These are phyloP conservation scores for Psilopsiagon aymara DNA, from an alignment of 2,113 vertebrate genomes.

Conservation along the genomic window DNA sequence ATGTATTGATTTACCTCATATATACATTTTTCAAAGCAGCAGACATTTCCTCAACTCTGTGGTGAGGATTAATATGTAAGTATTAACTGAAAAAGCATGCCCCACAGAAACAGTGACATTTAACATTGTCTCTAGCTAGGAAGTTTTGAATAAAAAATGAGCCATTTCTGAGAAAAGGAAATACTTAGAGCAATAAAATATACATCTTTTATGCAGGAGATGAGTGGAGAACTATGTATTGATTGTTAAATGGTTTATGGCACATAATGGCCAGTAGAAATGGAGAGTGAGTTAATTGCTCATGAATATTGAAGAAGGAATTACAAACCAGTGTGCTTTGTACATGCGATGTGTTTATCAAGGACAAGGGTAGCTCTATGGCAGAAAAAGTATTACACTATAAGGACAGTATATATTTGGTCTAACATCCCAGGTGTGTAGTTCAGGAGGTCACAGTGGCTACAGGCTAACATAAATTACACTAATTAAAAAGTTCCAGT, in stretches of 20 bases:
- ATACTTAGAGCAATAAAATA: slow-evolving; percentile 23
- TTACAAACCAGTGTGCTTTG: not conserved
- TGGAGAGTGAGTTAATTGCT: not conserved
- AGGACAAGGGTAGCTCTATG: not conserved
- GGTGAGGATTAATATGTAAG: not conserved
- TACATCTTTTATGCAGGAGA: not conserved
- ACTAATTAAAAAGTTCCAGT: not conserved
- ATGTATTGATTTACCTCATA: not conserved
- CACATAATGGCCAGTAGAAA: not conserved
- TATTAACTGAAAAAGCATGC: not conserved
- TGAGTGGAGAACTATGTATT: not conserved
- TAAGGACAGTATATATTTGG: not conserved
- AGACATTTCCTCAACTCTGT: not conserved
- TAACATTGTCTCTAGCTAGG: not conserved
- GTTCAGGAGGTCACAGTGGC: not conserved
- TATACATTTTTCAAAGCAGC: not conserved
- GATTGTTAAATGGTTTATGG: slow-evolving; percentile 37
- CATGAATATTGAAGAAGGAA: not conserved
- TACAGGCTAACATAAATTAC: not conserved
- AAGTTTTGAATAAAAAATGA: slow-evolving; percentile 48
- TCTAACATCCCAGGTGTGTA: not conserved
- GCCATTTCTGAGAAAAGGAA: slow-evolving; percentile 12
- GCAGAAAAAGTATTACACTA: not conserved
- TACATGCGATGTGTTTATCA: not conserved
- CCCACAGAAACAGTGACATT: not conserved